Evolutionary conservation across 2,797 vertebrate species (phyloP).

Genomic region (Chrosomus eos): DNA sequence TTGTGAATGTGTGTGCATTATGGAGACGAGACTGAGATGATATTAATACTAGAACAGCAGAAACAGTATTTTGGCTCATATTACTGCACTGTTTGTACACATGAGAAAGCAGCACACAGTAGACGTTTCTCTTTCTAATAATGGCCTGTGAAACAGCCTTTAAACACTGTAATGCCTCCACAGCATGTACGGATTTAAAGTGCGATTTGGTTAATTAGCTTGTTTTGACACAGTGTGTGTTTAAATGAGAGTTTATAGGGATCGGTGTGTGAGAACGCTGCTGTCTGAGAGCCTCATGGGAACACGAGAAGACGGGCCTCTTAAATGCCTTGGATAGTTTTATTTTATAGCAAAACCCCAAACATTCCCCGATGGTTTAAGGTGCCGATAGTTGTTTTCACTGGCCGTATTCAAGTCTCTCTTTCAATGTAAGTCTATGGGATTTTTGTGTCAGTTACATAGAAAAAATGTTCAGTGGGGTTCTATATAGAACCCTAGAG

Average conservation of each 20-base stretch:
- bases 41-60: not conserved
- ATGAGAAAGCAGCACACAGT: not conserved
- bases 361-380: conserved; percentile 43
- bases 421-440: not conserved
- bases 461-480: not conserved
- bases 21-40: not conserved
- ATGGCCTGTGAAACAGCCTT: conserved; percentile 23
- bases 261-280: conserved; percentile 33
- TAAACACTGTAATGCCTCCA: conserved; percentile 22
- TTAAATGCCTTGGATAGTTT: conserved; percentile 61
- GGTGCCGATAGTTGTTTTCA: conserved; percentile 27
- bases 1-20: not conserved
- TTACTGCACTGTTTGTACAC: not conserved
- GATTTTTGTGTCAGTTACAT: not conserved
- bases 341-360: conserved; percentile 33
- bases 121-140: conserved; percentile 2
- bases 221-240: conserved; percentile 67
- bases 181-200: conserved; percentile 13
- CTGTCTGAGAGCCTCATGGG: conserved; percentile 56
- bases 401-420: conserved; percentile 54
- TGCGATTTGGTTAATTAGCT: conserved; percentile 59
- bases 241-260: conserved; percentile 62
- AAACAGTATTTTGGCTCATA: not conserved
- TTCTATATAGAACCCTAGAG: not conserved
- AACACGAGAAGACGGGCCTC: conserved; percentile 51